These are phyloP conservation scores for Rhynchophorus ferrugineus DNA, from an alignment of 1,140 invertebrate genomes.

Conservation along the genomic window DNA sequence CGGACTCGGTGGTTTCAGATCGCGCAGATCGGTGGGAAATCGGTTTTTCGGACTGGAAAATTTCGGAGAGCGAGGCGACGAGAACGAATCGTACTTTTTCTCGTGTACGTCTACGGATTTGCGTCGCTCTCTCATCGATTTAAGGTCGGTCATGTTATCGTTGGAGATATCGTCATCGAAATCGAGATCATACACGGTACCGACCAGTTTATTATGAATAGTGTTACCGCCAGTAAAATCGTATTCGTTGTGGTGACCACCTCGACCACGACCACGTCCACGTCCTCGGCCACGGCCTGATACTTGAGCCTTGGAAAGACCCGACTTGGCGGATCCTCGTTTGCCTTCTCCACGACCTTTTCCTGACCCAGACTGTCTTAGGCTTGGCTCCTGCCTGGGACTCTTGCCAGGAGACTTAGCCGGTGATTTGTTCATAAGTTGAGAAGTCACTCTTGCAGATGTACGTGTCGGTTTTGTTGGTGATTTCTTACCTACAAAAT, in stretches of 20 bases:
- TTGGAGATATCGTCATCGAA: conserved; percentile 76
- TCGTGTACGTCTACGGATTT: conserved; percentile 68
- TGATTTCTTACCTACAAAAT: conserved; percentile 48
- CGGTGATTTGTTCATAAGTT: conserved; percentile 53
- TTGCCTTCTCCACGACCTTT: conserved; percentile 29
- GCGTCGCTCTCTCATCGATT: conserved; percentile 70
- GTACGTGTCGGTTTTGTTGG: conserved; percentile 58
- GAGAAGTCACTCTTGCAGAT: conserved; percentile 53
- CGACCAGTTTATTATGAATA: conserved; percentile 69
- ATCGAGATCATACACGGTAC: conserved; percentile 81
- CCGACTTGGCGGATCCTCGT: conserved; percentile 40
- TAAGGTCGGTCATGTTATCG: conserved; percentile 67
- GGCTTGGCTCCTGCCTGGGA: conserved; percentile 45
- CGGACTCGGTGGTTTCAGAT: conserved; percentile 36
- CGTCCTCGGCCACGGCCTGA: conserved; percentile 61
- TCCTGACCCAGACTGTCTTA: conserved; percentile 22
- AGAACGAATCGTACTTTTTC: conserved; percentile 50
- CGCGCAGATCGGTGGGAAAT: conserved; percentile 41
- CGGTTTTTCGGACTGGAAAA: conserved; percentile 42
- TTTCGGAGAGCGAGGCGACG: conserved; percentile 50
- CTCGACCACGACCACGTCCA: conserved; percentile 51
- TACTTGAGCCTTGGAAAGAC: conserved; percentile 46
- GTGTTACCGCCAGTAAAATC: conserved; percentile 44
- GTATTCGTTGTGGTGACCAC: conserved; percentile 37
- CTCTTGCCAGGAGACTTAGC: conserved; percentile 70